These are phyloP conservation scores for Liasis olivaceus DNA, from an alignment of 2,797 vertebrate species.

Conservation along the genomic window DNA sequence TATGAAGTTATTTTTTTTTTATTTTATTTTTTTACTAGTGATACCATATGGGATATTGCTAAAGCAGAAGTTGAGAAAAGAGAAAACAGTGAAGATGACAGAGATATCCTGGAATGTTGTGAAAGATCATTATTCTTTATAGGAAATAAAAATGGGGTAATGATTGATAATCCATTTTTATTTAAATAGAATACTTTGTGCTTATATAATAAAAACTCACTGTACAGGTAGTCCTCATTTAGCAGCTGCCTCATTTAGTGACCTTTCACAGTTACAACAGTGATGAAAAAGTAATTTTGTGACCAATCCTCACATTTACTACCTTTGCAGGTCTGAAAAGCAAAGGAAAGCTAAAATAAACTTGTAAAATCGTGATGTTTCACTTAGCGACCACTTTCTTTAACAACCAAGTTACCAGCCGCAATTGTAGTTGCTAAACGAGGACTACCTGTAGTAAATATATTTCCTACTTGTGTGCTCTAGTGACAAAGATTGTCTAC, in stretches of 20 bases:
- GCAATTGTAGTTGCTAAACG: neutral
- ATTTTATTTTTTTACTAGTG: conserved; percentile 70
- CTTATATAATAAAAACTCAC: neutral
- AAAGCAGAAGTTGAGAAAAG: conserved; percentile 80
- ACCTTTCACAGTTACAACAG: neutral
- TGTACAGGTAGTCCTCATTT: neutral
- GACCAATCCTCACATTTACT: neutral
- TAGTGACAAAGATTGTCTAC: neutral
- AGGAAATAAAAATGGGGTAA: conserved; percentile 91
- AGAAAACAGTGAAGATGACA: conserved; percentile 60
- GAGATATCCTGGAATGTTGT: conserved; percentile 64
- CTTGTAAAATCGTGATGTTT: neutral
- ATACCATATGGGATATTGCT: conserved; percentile 92
- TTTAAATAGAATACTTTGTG: neutral
- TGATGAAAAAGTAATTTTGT: neutral
- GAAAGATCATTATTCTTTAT: conserved; percentile 89
- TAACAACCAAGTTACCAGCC: neutral
- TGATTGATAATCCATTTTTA: neutral
- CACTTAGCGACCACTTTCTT: neutral
- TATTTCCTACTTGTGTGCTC: neutral
- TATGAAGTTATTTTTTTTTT: conserved; percentile 21
- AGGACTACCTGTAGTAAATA: neutral
- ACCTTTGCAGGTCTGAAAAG: neutral
- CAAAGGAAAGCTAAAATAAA: neutral
- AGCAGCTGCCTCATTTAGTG: neutral